Evolutionary conservation across 2,113 vertebrate species (phyloP).

Genomic region (Ptilonorhynchus violaceus): DNA sequence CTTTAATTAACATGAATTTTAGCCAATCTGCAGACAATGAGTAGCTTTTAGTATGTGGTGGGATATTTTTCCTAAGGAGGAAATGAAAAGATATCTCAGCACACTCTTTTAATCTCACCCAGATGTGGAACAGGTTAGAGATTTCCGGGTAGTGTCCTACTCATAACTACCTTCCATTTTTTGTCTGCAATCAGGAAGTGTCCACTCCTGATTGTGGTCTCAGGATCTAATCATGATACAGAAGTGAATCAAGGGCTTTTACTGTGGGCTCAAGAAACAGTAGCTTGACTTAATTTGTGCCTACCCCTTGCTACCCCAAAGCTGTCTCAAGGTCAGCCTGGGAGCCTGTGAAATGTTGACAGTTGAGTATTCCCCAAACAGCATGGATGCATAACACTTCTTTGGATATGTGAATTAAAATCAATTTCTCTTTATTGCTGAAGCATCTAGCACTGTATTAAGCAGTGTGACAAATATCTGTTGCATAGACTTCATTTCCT

Average conservation of each 20-base stretch:
- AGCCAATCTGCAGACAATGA: background rate
- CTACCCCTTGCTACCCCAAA: background rate
- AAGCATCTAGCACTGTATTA: background rate
- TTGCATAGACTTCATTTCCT: background rate
- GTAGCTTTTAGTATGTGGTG: background rate
- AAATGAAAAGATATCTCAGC: background rate
- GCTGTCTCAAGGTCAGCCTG: background rate
- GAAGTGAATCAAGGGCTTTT: background rate
- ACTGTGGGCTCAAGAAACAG: background rate
- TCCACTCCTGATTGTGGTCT: background rate
- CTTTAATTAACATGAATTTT: background rate
- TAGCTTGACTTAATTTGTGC: background rate
- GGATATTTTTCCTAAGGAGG: background rate
- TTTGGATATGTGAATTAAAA: background rate
- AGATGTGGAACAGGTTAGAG: background rate
- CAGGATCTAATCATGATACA: background rate
- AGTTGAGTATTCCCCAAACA: background rate
- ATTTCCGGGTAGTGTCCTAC: background rate
- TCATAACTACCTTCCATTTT: background rate
- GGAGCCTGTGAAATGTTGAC: background rate
- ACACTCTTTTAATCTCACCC: background rate
- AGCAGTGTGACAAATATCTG: background rate
- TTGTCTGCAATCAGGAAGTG: background rate
- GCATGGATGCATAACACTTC: background rate
- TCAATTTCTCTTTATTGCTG: background rate